Evolutionary conservation across 2,113 vertebrate species (phyloP), one percentile per base, ranked within the genome.

Genomic region (Hypocryptadius cinnamomeus): DNA sequence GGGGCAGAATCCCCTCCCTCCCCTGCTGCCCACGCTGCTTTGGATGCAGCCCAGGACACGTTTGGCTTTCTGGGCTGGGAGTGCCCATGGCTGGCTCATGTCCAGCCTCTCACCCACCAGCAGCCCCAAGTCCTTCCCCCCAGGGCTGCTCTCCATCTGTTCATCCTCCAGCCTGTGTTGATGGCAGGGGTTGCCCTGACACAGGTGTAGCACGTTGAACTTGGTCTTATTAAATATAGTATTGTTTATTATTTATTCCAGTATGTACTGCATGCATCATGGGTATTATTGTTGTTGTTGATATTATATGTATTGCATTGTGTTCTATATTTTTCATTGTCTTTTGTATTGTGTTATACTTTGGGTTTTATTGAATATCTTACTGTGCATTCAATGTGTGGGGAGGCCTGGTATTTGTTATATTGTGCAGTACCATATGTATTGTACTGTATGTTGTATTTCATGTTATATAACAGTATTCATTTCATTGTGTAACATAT

Each of bases 151-250:
- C 11, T 25, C 0, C 0, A 16, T 13, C 33, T 45, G 12, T 4
- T 24, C 19, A 19, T 24, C 6, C 4, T 7, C 6, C 12, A 53
- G 27, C 3, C 64, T 51, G 18, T 15, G 12, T 2, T 61, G 12
- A 13, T 28, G 3, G 2, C 21, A 23, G 39, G 5, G 2, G 15
- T 15, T 44, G 10, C 4, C 6, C 22, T 0, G 0, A 23, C 14
- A 6, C 1, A 60, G 27, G 5, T 19, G 20, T 12, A 60, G 45
- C 15, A 53, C 5, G 19, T 45, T 37, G 23, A 4, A 33, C 12
- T 61, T 20, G 6, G 22, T 28, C 33, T 33, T 69, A 10, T n/a
- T 33, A 45, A 69, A 53, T 47, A n/a, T 2, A 61, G 4, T 24
- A 24, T 9, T 39, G 4, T 24, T 40, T 21, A 5, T 28, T 53